These are phyloP conservation scores for Rotaria sp. DNA, from an alignment of 2,888 invertebrate species.

Conservation along the genomic window DNA sequence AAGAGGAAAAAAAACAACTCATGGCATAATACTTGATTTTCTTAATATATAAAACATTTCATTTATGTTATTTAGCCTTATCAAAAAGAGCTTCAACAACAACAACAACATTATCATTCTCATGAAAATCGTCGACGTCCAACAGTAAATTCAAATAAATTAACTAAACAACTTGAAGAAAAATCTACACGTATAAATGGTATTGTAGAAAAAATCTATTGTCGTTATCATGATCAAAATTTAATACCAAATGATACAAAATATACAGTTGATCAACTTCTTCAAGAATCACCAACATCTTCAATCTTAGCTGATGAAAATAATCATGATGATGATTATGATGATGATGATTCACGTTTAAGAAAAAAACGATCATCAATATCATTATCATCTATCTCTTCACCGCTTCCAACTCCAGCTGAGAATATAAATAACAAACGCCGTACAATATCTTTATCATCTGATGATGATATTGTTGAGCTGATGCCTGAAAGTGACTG, in stretches of 20 bases:
- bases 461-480: conserved; percentile 12
- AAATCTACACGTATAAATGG: background rate
- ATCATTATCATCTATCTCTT: too few relatives aligned
- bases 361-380: background rate
- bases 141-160: background rate
- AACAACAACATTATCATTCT: background rate
- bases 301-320: background rate
- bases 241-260: background rate
- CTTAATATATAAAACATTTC: background rate
- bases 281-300: background rate
- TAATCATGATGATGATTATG: background rate
- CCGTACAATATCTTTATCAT: conserved; percentile 9
- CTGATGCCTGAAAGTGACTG: background rate
- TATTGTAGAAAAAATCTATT: background rate
- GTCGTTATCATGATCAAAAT: background rate
- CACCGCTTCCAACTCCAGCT: background rate
- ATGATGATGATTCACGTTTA: background rate
- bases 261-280: background rate
- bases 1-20: too few relatives aligned
- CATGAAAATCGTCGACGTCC: background rate
- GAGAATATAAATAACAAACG: background rate
- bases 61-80: background rate
- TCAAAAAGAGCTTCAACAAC: conserved; percentile 6
- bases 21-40: too few relatives aligned
- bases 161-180: background rate